Conservation (phyloP, 2,888 invertebrate genomes). For the Anticlea derivata region DNA sequence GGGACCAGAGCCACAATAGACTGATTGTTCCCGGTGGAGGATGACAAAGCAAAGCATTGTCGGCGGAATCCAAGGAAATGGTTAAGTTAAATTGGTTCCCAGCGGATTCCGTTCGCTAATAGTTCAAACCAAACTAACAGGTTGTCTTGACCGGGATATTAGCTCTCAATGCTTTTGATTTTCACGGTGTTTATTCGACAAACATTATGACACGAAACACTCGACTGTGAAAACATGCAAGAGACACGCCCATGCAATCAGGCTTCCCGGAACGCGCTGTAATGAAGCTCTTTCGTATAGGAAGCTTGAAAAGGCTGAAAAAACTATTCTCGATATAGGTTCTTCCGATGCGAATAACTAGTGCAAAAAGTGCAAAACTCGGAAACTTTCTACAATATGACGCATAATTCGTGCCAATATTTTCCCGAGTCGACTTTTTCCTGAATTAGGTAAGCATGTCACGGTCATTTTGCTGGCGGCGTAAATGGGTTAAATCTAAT, state of each 20-base stretch:
- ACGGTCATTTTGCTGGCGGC: constrained; percentile 15
- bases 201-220: constrained; percentile 11
- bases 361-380: neutral
- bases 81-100: constrained; percentile 58
- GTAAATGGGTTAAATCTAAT: constrained; percentile 15
- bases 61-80: constrained; percentile 30
- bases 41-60: constrained; percentile 35
- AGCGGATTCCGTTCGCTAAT: constrained; percentile 34
- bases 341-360: neutral
- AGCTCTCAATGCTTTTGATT: constrained; percentile 1
- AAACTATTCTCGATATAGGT: constrained; percentile 18
- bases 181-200: neutral
- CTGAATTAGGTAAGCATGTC: constrained; percentile 22
- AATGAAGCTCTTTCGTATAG: constrained; percentile 60
- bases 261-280: constrained; percentile 52
- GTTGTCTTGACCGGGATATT: constrained; percentile 1
- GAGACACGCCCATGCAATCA: constrained; percentile 35
- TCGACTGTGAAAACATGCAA: constrained; percentile 15
- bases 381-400: neutral
- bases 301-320: constrained; percentile 44
- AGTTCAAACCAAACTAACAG: constrained; percentile 6
- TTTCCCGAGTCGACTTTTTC: constrained; percentile 8
- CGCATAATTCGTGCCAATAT: neutral
- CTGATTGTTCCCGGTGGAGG: constrained; percentile 34
- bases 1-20: constrained; percentile 24